Evolutionary conservation across 2,888 invertebrate species (phyloP).

Genomic region (Calliphora vomitoria): DNA sequence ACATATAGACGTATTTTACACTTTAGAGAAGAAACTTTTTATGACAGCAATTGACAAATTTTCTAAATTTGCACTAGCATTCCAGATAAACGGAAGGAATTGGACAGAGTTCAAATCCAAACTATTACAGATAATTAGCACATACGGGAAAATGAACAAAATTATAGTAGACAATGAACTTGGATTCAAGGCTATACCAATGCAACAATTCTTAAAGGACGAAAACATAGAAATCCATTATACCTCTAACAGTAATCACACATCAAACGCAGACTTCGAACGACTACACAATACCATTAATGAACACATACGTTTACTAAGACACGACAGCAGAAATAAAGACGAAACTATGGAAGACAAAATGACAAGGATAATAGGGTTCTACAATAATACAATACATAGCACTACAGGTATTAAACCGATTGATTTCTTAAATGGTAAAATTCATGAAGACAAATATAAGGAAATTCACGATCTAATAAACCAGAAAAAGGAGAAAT

Average conservation of each 20-base stretch:
- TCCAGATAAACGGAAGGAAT: conserved; percentile 50
- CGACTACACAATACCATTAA: conserved; percentile 74
- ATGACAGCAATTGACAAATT: conserved; percentile 64
- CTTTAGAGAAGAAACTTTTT: conserved; percentile 43
- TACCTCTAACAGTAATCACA: conserved; percentile 13
- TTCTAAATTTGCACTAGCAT: conserved; percentile 47
- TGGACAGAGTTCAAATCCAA: conserved; percentile 63
- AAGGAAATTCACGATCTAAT: conserved; percentile 32
- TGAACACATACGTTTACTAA: conserved; percentile 73
- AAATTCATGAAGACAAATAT: conserved; percentile 51
- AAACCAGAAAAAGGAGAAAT: too few species aligned
- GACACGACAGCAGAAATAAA: conserved; percentile 65
- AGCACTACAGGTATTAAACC: conserved; percentile 66
- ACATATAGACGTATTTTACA: conserved; percentile 43
- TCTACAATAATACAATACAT: conserved; percentile 28
- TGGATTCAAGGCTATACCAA: conserved; percentile 49
- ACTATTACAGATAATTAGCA: conserved; percentile 69
- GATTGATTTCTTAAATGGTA: conserved; percentile 73
- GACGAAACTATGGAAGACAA: conserved; percentile 71
- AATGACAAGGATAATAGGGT: not conserved
- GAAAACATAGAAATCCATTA: conserved; percentile 36
- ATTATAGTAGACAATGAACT: conserved; percentile 69
- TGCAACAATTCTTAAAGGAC: too few species aligned
- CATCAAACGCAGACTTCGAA: conserved; percentile 72
- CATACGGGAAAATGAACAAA: conserved; percentile 66